phyloP scores from a whole-genome alignment of 2,113 vertebrate genomes.

The Leptobrachium leishanense region DNA sequence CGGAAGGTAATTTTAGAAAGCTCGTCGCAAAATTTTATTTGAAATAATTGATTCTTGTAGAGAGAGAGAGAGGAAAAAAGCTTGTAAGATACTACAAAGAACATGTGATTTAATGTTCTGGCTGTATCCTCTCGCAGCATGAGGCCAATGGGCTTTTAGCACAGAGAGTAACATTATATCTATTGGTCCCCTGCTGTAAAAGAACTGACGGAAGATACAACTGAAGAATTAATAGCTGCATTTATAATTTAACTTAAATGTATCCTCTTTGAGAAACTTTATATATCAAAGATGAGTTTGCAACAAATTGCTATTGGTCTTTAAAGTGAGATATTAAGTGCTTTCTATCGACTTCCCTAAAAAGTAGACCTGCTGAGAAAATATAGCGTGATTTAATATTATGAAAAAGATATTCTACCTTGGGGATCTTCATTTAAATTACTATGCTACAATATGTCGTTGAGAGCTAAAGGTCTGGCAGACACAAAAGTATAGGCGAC shows the following conservation, averaged over 20 bases:
- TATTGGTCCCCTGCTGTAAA: constrained; percentile 6
- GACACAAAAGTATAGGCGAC: no score
- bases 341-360: no score
- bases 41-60: background rate
- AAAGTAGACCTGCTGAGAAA: no score
- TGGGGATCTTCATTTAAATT: no score
- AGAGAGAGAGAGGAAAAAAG: constrained; percentile 3
- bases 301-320: no score
- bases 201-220: constrained; percentile 6
- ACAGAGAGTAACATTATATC: constrained; percentile 7
- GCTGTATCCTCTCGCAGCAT: constrained; percentile 15
- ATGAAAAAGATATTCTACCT: no score
- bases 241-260: constrained; percentile 1
- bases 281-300: background rate
- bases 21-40: background rate
- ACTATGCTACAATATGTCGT: no score
- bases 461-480: no score
- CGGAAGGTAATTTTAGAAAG: background rate
- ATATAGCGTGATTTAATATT: no score
- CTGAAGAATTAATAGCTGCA: constrained; percentile 1
- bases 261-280: background rate
- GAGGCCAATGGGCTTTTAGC: constrained; percentile 11
- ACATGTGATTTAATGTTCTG: constrained; percentile 20
- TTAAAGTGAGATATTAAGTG: no score
- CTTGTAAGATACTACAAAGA: constrained; percentile 11